phyloP scores from a whole-genome alignment of 1,140 invertebrate species.

The Lordiphosa clarofinis region DNA sequence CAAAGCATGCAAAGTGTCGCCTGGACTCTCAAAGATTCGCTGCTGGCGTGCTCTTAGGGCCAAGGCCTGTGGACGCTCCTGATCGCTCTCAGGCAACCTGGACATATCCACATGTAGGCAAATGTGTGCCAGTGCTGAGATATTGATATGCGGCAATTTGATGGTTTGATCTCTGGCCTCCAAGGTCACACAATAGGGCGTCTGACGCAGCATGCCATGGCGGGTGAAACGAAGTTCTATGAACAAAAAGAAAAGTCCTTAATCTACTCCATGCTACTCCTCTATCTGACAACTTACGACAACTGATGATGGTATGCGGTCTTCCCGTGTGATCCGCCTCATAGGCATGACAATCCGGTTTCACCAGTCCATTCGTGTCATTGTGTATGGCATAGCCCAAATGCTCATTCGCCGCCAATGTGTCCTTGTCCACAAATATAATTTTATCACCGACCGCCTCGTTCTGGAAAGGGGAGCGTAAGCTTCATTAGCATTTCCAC shows the following conservation, averaged over 20 bases:
- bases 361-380: conserved; percentile 49
- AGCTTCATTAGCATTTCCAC: conserved; percentile 65
- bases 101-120: conserved; percentile 54
- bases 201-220: conserved; percentile 51
- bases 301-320: conserved; percentile 69
- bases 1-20: conserved; percentile 15
- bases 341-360: conserved; percentile 65
- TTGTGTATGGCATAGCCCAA: conserved; percentile 63
- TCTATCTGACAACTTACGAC: conserved; percentile 53
- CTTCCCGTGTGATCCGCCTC: conserved; percentile 74
- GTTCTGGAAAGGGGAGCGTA: conserved; percentile 21
- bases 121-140: conserved; percentile 53
- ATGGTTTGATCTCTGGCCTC: conserved; percentile 63
- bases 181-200: conserved; percentile 59
- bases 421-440: conserved; percentile 74
- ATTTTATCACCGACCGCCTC: conserved; percentile 66
- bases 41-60: conserved; percentile 47
- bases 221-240: conserved; percentile 64
- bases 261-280: background rate
- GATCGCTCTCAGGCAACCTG: conserved; percentile 54
- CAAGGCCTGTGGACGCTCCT: conserved; percentile 43
- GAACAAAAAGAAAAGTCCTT: background rate
- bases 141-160: conserved; percentile 15
- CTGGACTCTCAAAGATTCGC: conserved; percentile 41
- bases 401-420: conserved; percentile 59